Evolutionary conservation across 2,797 vertebrate genomes (phyloP).

Genomic region (Acropternis orthonyx): DNA sequence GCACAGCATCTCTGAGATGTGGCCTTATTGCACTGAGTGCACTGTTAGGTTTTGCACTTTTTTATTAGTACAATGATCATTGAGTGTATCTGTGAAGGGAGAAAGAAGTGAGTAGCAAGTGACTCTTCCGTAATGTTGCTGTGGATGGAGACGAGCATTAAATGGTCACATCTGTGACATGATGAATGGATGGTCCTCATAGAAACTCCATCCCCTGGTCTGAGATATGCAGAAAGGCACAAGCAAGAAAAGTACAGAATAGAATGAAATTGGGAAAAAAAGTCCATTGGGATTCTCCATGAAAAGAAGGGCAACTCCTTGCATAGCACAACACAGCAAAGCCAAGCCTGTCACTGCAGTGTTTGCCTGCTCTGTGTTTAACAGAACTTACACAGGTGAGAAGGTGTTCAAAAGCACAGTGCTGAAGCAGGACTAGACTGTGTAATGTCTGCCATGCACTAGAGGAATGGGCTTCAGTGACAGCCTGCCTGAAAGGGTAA

Average conservation of each 20-base stretch:
- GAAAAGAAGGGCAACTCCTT: background rate
- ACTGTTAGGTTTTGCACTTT: background rate
- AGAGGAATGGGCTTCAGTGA: background rate
- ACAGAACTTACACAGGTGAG: background rate
- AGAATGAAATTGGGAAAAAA: background rate
- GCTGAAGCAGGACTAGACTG: background rate
- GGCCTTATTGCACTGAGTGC: background rate
- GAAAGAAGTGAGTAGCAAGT: background rate
- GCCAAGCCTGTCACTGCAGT: background rate
- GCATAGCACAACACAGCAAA: background rate
- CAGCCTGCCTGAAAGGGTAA: background rate
- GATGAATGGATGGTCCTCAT: background rate
- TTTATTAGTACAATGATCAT: background rate
- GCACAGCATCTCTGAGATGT: background rate
- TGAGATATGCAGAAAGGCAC: background rate
- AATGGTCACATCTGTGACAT: background rate
- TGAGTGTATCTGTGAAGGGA: background rate
- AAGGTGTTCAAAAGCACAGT: background rate
- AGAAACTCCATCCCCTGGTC: background rate
- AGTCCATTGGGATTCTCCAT: background rate
- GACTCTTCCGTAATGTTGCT: background rate
- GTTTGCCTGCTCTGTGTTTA: background rate
- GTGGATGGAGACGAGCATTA: background rate
- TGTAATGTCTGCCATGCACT: background rate
- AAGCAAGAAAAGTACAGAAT: background rate